Evolutionary conservation across 2,113 vertebrate genomes (phyloP).

Genomic region (Proteles cristata): DNA sequence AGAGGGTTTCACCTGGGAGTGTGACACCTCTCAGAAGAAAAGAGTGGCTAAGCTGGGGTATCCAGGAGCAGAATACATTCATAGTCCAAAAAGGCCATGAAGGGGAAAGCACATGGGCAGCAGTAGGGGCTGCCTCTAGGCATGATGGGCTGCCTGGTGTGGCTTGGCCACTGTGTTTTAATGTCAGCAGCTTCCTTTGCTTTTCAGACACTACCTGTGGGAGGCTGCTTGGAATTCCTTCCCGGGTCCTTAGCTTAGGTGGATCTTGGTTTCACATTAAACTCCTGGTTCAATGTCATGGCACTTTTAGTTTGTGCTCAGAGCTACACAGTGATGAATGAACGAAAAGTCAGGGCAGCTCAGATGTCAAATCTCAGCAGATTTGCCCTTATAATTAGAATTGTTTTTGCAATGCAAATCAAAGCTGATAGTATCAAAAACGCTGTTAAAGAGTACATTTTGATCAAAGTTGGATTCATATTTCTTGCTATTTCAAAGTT

Average conservation of each 20-base stretch:
- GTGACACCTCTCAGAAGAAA: neutral
- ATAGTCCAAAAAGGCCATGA: neutral
- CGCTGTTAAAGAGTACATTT: neutral
- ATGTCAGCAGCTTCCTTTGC: neutral
- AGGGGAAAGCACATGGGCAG: neutral
- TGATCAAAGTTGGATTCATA: neutral
- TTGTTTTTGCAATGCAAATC: neutral
- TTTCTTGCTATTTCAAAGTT: conserved; percentile 27
- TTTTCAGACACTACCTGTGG: rapidly evolving
- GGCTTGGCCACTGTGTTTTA: no score
- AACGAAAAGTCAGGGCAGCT: neutral
- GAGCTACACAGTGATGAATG: neutral
- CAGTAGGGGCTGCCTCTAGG: rapidly evolving
- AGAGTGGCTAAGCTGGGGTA: neutral
- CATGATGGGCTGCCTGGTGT: neutral
- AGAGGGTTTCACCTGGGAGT: neutral
- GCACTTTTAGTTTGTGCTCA: neutral
- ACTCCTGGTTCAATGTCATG: neutral
- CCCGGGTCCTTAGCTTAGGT: neutral
- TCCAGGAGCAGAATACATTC: neutral
- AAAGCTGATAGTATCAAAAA: neutral
- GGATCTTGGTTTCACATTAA: neutral
- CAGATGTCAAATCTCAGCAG: neutral
- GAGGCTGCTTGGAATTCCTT: neutral
- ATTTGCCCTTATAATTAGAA: neutral